A percentile compares a stretch with the other conserved stretches of the same genome.
phyloP scores from a whole-genome alignment of 2,113 vertebrate species.

The Polyodon spathula region DNA sequence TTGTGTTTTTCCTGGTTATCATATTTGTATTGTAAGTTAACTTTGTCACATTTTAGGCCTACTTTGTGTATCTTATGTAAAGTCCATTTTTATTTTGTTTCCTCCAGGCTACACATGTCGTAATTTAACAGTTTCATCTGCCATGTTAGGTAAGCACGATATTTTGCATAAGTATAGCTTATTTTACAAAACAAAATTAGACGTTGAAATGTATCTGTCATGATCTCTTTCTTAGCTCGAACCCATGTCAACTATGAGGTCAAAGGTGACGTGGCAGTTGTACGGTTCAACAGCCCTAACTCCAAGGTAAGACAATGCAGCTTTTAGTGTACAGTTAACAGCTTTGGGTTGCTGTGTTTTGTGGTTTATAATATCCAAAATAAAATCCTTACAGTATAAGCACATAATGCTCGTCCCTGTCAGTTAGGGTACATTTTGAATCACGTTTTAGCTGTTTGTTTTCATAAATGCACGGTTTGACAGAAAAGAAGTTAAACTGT shows the following conservation, averaged over 20 bases:
- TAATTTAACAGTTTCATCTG: constrained; percentile 54
- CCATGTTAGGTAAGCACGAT: constrained; percentile 60
- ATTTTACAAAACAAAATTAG: not conserved
- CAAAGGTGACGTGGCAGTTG: constrained; percentile 82
- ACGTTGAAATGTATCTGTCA: not conserved
- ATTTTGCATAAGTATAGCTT: not conserved
- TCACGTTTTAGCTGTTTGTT: too few species aligned
- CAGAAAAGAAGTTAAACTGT: too few species aligned
- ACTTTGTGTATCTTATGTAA: too few species aligned
- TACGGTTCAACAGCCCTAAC: constrained; percentile 79
- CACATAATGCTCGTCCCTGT: too few species aligned
- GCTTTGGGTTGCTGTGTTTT: too few species aligned
- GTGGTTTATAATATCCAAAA: too few species aligned
- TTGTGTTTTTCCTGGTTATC: too few species aligned
- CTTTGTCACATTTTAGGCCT: too few species aligned
- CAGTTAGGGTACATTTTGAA: too few species aligned
- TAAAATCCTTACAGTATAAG: too few species aligned
- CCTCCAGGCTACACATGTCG: constrained; percentile 54
- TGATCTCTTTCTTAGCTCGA: constrained; percentile 51
- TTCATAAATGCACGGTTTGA: too few species aligned
- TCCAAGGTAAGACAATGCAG: constrained; percentile 67
- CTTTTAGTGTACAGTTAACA: not conserved
- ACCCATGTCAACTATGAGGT: constrained; percentile 80
- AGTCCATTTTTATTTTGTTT: constrained; percentile 18
- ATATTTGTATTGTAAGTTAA: too few species aligned